These are phyloP conservation scores for Petroica traversi DNA, from an alignment of 2,113 vertebrate species.

Conservation along the genomic window DNA sequence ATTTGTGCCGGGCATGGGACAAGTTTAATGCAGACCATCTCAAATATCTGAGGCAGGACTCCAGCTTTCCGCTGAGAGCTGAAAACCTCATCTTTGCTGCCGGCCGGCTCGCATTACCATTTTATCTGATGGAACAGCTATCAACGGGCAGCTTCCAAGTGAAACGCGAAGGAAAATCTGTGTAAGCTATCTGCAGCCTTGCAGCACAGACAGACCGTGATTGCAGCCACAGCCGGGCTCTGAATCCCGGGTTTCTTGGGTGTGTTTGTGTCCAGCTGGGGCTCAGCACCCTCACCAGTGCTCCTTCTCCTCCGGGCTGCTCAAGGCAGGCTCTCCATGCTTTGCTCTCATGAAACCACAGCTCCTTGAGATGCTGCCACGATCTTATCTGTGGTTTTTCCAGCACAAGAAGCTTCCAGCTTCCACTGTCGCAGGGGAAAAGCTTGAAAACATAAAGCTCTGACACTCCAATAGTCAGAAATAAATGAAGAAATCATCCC, in stretches of 20 bases:
- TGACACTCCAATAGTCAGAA: not conserved
- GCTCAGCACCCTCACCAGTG: not conserved
- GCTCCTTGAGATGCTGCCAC: not conserved
- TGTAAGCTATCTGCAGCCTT: constrained; percentile 44
- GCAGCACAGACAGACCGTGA: not conserved
- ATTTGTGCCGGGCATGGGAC: fast-evolving
- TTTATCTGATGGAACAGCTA: constrained; percentile 65
- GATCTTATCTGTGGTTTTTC: not conserved
- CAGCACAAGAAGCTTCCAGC: not conserved
- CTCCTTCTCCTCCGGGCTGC: not conserved
- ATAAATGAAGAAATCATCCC: not conserved
- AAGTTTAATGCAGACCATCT: not conserved
- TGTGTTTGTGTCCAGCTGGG: not conserved
- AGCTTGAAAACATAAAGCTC: not conserved
- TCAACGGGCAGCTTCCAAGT: constrained; percentile 8
- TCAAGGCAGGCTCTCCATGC: fast-evolving
- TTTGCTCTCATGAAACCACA: not conserved
- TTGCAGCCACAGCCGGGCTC: not conserved
- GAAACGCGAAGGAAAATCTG: constrained; percentile 33
- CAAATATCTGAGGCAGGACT: not conserved
- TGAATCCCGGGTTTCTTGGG: not conserved
- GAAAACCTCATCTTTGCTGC: constrained; percentile 5
- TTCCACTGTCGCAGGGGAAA: fast-evolving
- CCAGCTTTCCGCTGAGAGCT: not conserved
- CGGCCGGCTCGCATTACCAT: not conserved